Conservation (phyloP, 2,797 vertebrate genomes). For the Babyrousa celebensis region DNA sequence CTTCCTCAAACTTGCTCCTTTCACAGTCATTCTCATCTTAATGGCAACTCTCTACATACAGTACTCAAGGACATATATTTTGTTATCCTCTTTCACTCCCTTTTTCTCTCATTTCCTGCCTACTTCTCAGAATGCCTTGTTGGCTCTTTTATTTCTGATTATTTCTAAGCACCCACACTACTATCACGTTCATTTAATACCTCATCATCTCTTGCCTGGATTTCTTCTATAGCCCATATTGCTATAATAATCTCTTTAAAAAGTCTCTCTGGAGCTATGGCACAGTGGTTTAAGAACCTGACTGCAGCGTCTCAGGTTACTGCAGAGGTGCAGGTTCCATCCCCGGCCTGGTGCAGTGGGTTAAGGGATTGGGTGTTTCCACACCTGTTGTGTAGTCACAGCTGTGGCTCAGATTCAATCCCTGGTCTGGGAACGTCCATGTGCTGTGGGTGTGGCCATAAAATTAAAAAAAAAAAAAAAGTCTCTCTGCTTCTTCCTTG, state of each 20-base stretch:
- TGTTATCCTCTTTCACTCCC: neutral
- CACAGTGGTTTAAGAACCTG: too few relatives aligned
- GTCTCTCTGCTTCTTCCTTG: neutral
- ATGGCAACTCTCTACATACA: neutral
- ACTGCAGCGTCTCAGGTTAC: too few relatives aligned
- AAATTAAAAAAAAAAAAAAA: too few relatives aligned
- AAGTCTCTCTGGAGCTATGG: neutral
- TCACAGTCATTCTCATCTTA: neutral
- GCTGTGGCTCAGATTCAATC: too few relatives aligned
- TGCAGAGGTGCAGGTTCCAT: too few relatives aligned
- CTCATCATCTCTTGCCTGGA: neutral
- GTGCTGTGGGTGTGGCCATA: too few relatives aligned
- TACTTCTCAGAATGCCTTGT: neutral
- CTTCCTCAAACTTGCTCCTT: neutral
- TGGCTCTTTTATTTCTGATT: neutral
- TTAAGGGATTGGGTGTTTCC: too few relatives aligned
- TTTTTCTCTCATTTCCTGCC: neutral
- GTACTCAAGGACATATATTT: constrained; percentile 26
- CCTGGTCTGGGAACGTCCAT: too few relatives aligned
- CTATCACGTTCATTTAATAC: neutral
- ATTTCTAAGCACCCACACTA: neutral
- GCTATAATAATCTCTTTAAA: neutral
- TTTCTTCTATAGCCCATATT: neutral
- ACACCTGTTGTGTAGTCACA: too few relatives aligned
- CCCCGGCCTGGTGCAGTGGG: too few relatives aligned